These are phyloP conservation scores for Troides helena DNA, from an alignment of 2,888 invertebrate species.

Conservation along the genomic window DNA sequence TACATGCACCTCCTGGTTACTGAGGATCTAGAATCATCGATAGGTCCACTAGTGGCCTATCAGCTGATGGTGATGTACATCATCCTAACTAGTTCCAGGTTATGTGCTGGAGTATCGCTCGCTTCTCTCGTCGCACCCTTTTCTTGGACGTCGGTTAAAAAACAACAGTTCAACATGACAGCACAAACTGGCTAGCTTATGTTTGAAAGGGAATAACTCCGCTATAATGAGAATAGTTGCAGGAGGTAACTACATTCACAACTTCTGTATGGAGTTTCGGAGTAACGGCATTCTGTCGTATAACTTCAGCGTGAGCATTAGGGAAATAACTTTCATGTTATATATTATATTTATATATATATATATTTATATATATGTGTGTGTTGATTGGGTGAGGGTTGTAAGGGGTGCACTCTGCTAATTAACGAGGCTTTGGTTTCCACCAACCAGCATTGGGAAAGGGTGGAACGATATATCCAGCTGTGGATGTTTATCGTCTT, in stretches of 20 bases:
- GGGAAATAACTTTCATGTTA: slow-evolving; percentile 1
- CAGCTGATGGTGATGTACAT: too few relatives aligned
- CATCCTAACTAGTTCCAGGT: too few relatives aligned
- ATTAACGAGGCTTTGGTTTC: too few relatives aligned
- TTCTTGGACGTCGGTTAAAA: neutral
- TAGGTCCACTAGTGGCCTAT: too few relatives aligned
- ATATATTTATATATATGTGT: neutral
- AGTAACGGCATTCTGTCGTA: slow-evolving; percentile 1
- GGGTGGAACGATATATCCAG: too few relatives aligned
- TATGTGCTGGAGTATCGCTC: too few relatives aligned
- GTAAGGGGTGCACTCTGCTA: too few relatives aligned
- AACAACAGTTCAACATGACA: neutral
- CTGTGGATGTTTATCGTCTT: too few relatives aligned
- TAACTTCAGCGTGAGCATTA: slow-evolving; percentile 5
- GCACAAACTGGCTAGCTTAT: neutral
- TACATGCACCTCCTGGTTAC: too few relatives aligned
- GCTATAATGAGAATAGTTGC: slow-evolving; percentile 16
- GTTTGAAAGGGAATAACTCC: slow-evolving; percentile 5
- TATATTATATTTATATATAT: neutral
- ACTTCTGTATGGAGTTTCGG: neutral
- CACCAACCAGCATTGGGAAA: too few relatives aligned
- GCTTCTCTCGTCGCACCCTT: too few relatives aligned
- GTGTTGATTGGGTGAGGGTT: neutral
- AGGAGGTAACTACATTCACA: slow-evolving; percentile 1
- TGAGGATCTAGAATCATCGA: too few relatives aligned